Percentiles rank a stretch among this genome's conserved stretches.
Evolutionary conservation across 1,140 invertebrate genomes (phyloP).

Genomic region (Trigoniulus corallinus): DNA sequence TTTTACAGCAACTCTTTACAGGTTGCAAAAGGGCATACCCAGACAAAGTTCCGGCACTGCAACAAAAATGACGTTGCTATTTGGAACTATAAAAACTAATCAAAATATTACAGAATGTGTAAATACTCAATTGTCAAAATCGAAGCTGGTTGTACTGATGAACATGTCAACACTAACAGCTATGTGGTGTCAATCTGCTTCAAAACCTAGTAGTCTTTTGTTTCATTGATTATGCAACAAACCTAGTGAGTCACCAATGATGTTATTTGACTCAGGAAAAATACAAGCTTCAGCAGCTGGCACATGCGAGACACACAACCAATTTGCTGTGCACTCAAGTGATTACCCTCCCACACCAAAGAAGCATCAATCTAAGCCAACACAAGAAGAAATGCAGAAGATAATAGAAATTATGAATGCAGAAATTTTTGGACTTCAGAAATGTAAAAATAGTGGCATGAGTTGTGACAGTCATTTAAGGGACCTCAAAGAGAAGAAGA

Average conservation of each 20-base stretch:
- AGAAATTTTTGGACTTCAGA: conserved; percentile 3
- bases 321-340: too few relatives aligned
- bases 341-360: background rate
- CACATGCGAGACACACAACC: too few relatives aligned
- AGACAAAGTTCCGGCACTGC: background rate
- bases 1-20: background rate
- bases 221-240: too few relatives aligned
- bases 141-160: background rate
- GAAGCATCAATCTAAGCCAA: background rate
- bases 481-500: conserved; percentile 1
- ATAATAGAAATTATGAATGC: too few relatives aligned
- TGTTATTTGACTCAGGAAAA: background rate
- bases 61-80: background rate
- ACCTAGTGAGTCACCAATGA: too few relatives aligned
- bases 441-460: background rate
- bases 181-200: background rate
- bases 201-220: background rate
- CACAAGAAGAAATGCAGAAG: background rate
- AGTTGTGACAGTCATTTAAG: background rate
- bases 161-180: background rate
- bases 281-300: too few relatives aligned
- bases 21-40: background rate
- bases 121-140: background rate
- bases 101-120: background rate
- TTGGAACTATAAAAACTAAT: background rate